Conservation (phyloP, 1,140 invertebrate genomes). For the Tetranychus cinnabarinus region DNA sequence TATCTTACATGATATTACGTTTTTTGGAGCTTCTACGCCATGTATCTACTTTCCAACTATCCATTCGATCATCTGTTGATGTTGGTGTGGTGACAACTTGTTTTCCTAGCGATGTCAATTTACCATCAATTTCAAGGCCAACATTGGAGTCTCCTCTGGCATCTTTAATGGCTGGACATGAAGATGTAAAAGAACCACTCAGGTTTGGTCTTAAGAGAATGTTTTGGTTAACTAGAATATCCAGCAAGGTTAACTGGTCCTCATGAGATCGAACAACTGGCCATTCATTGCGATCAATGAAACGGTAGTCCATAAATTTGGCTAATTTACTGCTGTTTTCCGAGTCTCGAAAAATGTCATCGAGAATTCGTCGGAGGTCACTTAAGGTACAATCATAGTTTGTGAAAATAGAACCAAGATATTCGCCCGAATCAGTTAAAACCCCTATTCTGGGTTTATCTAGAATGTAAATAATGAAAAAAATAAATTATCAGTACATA, state of each 20-base stretch:
- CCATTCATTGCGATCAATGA: slow-evolving; percentile 20
- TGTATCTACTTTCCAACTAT: not conserved
- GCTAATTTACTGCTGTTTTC: not conserved
- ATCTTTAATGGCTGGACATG: not conserved
- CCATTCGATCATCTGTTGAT: not conserved
- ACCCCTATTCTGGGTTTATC: slow-evolving; percentile 19
- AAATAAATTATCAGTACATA: not conserved
- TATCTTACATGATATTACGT: not conserved
- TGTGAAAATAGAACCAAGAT: slow-evolving; percentile 18
- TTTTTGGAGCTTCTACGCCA: not conserved
- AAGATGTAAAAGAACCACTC: not conserved
- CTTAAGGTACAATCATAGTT: slow-evolving; percentile 13
- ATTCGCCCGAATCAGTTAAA: slow-evolving; percentile 12
- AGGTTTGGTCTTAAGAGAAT: slow-evolving; percentile 8
- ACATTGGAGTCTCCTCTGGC: too few species aligned
- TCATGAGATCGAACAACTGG: slow-evolving; percentile 20
- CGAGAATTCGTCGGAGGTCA: slow-evolving; percentile 14
- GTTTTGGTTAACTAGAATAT: slow-evolving; percentile 16
- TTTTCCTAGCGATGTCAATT: too few species aligned
- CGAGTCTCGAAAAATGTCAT: slow-evolving; percentile 14
- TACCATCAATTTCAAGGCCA: too few species aligned
- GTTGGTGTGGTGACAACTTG: not conserved
- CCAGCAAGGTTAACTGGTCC: slow-evolving; percentile 15
- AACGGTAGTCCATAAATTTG: slow-evolving; percentile 13
- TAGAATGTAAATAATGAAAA: slow-evolving; percentile 9